Base-by-base conservation (phyloP, 2,888 invertebrate species). In the Agrypnus murinus region DNA sequence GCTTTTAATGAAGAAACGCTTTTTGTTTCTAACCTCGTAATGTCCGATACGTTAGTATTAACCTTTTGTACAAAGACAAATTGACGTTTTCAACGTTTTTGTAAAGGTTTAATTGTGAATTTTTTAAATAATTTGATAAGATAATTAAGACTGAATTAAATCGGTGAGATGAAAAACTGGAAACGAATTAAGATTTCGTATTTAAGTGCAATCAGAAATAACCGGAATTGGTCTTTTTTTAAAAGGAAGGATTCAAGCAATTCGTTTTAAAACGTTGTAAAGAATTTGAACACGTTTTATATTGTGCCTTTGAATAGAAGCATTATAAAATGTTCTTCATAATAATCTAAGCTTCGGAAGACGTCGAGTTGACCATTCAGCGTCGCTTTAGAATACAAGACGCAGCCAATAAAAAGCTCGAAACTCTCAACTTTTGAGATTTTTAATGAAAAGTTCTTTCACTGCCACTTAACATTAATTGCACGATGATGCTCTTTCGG, bases 401-500 rank as follows among this genome's bases (percentile, higher is more conserved):
- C 77, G 75, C 71, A 69, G 71, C 76, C 75, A 79, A 79, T 78
- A 79, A 79, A 79, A 79, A 77, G 75, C 74, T 76, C 73, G 70
- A 75, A 78, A 79, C 78, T 80, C 76, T 70, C 75, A 80, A 79
- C 78, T 80, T 76, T 74, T 70, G 72, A 77, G 77, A 76, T 78
- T 79, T 81, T 81, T 81, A 81, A 81, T 79, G 78, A 81, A 81
- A 77, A 79, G 78, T 81, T 79, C 78, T 79, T 79, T 78, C 74
- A 79, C 76, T 77, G 76, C 78, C 80, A 81, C 81, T 82, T 81
- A 78, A 78, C 77, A 78, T 80, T 81, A 81, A 82, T 81, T 82
- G 79, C 80, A 77, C 75, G 70, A 75, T 75, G 74, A 79, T 78
- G 77, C 73, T 77, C 74, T 74, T 75, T 77, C 72, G 64, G 68